Percentiles rank a stretch among this genome's conserved stretches.
phyloP scores from a whole-genome alignment of 2,797 vertebrate species.

The Liparis tanakae region DNA sequence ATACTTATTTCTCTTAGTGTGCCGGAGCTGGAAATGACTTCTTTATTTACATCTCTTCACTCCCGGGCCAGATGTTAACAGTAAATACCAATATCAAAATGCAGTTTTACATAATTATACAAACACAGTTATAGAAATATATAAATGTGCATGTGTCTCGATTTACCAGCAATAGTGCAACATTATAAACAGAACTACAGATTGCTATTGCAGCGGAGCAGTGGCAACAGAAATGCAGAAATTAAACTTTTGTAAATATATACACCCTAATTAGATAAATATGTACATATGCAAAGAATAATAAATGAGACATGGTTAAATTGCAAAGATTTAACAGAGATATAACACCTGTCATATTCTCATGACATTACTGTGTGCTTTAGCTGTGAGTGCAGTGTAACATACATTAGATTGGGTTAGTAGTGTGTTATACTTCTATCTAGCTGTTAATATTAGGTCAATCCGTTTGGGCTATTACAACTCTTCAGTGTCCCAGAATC shows the following conservation, averaged over 20 bases:
- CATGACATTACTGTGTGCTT: not conserved
- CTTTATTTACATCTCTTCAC: constrained; percentile 1
- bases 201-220: not conserved
- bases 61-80: not conserved
- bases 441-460: not conserved
- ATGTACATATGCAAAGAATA: not conserved
- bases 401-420: not conserved
- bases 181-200: not conserved
- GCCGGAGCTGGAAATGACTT: constrained; percentile 12
- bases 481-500: not conserved
- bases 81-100: not conserved
- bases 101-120: not conserved
- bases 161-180: not conserved
- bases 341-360: not conserved
- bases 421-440: not conserved
- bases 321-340: not conserved
- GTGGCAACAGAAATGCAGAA: not conserved
- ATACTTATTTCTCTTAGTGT: constrained; percentile 16
- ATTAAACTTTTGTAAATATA: not conserved
- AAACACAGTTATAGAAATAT: not conserved
- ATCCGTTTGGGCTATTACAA: not conserved
- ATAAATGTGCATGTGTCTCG: not conserved
- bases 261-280: too few species aligned
- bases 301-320: not conserved
- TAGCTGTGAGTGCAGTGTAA: not conserved